Evolutionary conservation across 2,888 invertebrate genomes (phyloP), one percentile per base, ranked within the genome.

Genomic region (Eupithecia subumbrata): DNA sequence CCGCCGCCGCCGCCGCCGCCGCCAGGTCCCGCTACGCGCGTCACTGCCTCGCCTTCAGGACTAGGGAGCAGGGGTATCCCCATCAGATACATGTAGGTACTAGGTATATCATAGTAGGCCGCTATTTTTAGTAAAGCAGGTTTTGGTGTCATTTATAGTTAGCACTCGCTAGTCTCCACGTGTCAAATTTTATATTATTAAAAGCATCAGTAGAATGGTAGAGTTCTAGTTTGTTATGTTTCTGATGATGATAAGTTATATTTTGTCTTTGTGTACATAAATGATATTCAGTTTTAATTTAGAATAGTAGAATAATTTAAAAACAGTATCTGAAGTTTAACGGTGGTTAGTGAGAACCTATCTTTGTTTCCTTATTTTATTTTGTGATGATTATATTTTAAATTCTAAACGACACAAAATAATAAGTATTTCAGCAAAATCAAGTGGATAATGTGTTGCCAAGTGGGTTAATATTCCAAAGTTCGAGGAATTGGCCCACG

Each of bases 21-120:
- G 78, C 48, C 48, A 5, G 77, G 76, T 87, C 88, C 89, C 89
- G 86, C 87, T 89, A 89, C 83, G 79, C 82, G 74, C 82, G 70
- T 76, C 78, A 69, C 73, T 43, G 69, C 82, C 79, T 75, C 34
- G 69, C 82, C 79, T 73, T 74, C 80, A 79, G 84, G 84, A 84
- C 74, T 73, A 78, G 77, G 78, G 81, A 81, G 82, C 69, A 76
- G 77, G 78, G 81, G 81, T 80, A 79, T 60, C 71, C 80, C 76
- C 52, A 25, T 40, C 67, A 11, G n/a, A 43, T 37, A 64, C 18
- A 64, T 4, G 64, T 64, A 64, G 8, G 1, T 18, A 34, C 25
- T 64, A 64, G 8, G 1, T 18, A 34, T 60, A 60, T 25, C 12
- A 25, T 60, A 60, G 56, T 12, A 56, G 56, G 60, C 45, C 9